These are phyloP conservation scores for Acanthurus leucopareius DNA, from an alignment of 2,797 vertebrate genomes.

Conservation along the genomic window DNA sequence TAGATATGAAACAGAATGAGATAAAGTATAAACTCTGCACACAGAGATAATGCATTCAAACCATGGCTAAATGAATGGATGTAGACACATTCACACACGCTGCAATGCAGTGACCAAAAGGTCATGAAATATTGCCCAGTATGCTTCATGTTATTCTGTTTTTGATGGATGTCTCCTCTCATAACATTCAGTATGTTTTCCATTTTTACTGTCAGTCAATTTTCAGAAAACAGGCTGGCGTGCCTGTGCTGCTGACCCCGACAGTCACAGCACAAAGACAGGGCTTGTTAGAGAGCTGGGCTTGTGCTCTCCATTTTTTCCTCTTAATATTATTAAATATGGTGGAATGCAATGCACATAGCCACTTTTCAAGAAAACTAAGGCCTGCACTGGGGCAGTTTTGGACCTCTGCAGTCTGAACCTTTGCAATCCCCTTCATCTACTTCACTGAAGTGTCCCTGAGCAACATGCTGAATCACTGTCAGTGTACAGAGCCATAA, in stretches of 20 bases:
- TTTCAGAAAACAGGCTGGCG: conserved; percentile 66
- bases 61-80: conserved; percentile 3
- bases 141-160: conserved; percentile 49
- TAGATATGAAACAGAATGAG: background rate
- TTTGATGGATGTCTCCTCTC: conserved; percentile 44
- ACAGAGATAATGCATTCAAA: conserved; percentile 33
- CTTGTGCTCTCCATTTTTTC: conserved; percentile 27
- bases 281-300: conserved; percentile 61
- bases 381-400: background rate
- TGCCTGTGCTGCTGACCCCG: conserved; percentile 62
- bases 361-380: background rate
- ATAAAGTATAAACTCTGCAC: background rate
- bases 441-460: conserved; percentile 28
- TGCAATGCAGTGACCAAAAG: conserved; percentile 21
- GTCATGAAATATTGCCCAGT: conserved; percentile 14
- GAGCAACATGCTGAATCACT: conserved; percentile 44
- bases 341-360: conserved; percentile 9
- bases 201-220: conserved; percentile 56
- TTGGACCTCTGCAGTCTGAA: background rate
- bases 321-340: conserved; percentile 13
- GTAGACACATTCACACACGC: background rate
- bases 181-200: conserved; percentile 28
- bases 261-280: conserved; percentile 67
- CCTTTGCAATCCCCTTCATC: background rate
- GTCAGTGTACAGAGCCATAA: conserved; percentile 33